phyloP scores from a whole-genome alignment of 2,888 invertebrate species.

The Tiliacea aurago region DNA sequence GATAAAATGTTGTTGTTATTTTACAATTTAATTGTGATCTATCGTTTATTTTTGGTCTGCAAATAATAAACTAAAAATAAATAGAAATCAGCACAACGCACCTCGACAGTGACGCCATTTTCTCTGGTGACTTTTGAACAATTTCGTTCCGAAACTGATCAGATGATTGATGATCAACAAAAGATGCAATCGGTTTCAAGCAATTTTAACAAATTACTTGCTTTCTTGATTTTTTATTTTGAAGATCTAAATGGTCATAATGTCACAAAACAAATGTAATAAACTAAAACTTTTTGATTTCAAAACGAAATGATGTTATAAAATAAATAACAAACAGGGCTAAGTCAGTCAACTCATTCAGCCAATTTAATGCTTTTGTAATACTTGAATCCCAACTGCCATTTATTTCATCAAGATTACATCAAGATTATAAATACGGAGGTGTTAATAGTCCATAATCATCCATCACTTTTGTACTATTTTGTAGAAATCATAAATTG shows the following conservation, averaged over 20 bases:
- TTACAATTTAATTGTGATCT: not conserved
- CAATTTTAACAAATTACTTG: not conserved
- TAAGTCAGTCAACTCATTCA: slow-evolving; percentile 33
- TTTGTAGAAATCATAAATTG: no score
- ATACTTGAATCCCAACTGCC: not conserved
- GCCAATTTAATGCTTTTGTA: slow-evolving; percentile 24
- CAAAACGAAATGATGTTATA: slow-evolving; percentile 29
- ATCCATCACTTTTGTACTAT: no score
- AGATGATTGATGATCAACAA: not conserved
- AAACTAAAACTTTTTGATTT: slow-evolving; percentile 17
- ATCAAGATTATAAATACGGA: no score
- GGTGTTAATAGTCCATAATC: no score
- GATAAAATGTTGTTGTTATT: not conserved
- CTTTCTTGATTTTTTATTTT: accelerated
- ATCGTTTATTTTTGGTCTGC: not conserved
- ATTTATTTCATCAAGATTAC: not conserved
- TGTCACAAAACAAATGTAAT: not conserved
- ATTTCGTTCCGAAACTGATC: slow-evolving; percentile 34
- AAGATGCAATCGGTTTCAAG: not conserved
- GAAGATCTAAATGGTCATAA: not conserved
- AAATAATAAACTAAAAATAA: slow-evolving; percentile 27
- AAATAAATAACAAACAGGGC: slow-evolving; percentile 9
- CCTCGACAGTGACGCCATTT: slow-evolving; percentile 88
- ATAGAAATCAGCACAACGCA: slow-evolving; percentile 68
- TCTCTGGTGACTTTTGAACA: slow-evolving; percentile 46